A percentile compares a stretch with the other conserved stretches of the same genome.
Conservation (phyloP, 2,888 invertebrate species). For the Himalopsyche kuldschensis region DNA sequence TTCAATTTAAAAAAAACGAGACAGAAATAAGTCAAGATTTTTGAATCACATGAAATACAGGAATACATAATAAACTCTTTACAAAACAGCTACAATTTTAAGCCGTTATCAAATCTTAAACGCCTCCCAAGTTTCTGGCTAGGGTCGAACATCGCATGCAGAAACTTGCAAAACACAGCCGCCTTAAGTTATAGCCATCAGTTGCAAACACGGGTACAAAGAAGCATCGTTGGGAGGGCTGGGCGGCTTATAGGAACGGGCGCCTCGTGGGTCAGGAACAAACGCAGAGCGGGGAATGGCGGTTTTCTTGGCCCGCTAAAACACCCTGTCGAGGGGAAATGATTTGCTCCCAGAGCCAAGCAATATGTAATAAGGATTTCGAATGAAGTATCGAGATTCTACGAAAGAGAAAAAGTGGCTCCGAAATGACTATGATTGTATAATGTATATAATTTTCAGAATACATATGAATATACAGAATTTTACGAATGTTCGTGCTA, state of each 20-base stretch:
- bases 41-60: no score
- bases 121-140: neutral
- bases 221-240: neutral
- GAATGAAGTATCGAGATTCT: neutral
- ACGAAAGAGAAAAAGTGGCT: no score
- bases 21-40: no score
- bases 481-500: no score
- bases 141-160: neutral
- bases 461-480: no score
- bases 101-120: neutral
- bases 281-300: neutral
- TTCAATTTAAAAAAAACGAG: no score
- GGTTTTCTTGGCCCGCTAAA: neutral
- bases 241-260: neutral
- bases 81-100: no score
- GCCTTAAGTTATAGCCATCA: neutral
- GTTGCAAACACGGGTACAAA: neutral
- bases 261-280: neutral
- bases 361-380: constrained; percentile 31
- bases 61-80: no score
- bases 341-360: constrained; percentile 13
- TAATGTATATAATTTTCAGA: no score
- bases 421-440: no score
- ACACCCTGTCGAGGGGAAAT: neutral
- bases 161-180: neutral